These are phyloP conservation scores for Drosophila multiciliata DNA, from an alignment of 2,888 invertebrate species.

Conservation along the genomic window DNA sequence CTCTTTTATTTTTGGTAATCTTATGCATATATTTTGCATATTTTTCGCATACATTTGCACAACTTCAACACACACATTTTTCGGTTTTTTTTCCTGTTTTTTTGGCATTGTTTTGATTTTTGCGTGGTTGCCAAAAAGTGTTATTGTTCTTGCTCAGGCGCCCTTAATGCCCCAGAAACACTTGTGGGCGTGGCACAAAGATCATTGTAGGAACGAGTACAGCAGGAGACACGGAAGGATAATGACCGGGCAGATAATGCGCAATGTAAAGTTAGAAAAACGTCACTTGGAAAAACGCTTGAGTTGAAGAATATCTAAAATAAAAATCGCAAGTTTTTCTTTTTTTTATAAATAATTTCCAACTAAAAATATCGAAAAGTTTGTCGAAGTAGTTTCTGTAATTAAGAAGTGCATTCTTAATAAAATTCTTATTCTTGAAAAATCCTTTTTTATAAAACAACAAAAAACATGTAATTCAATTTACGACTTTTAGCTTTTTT, in stretches of 20 bases:
- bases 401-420: too few relatives aligned
- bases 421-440: too few relatives aligned
- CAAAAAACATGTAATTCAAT: too few relatives aligned
- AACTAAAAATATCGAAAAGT: background rate
- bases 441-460: too few relatives aligned
- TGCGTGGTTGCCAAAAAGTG: conserved; percentile 12
- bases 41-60: conserved; percentile 26
- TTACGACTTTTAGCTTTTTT: too few relatives aligned
- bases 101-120: conserved; percentile 7
- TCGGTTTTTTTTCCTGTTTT: background rate
- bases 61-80: conserved; percentile 17
- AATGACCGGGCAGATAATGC: background rate
- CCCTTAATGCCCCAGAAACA: conserved; percentile 2
- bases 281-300: background rate
- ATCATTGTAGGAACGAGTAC: background rate
- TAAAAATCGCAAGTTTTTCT: background rate
- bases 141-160: background rate
- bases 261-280: background rate
- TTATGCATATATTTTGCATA: conserved; percentile 31
- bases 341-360: background rate
- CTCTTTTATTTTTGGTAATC: conserved; percentile 14
- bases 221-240: background rate
- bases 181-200: background rate
- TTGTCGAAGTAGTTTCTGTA: too few relatives aligned
- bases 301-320: background rate